Evolutionary conservation across 2,113 vertebrate genomes (phyloP), one percentile per base, ranked within the genome.

Genomic region (Daphoenositta chrysoptera): DNA sequence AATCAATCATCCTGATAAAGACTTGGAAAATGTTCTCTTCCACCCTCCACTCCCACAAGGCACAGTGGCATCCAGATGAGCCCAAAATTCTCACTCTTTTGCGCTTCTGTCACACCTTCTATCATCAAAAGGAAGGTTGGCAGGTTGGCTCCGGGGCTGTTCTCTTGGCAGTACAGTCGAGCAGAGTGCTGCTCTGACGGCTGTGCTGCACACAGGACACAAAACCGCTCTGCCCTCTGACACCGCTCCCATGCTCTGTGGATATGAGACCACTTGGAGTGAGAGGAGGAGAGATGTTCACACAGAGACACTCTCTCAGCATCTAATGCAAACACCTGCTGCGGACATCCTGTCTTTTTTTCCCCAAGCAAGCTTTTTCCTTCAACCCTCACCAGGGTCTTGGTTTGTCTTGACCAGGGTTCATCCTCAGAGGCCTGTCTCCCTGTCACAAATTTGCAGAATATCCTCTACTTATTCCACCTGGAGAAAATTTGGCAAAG

Each of bases 131-230:
- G 27, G 16, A 31, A 77, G 51, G 39, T 42, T 58, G 19, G 15
- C 57, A 58, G 14, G 24, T 19, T 24, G 57, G 24, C 14, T 81
- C 33, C 19, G 19, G 12, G 13, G 20, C 4, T 60, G 5, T 58
- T 78, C 24, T 79, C n/a, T 78, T 71, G 44, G 37, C 21, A 60
- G 2, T 30, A 33, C 11, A n/a, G 69, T 33, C 10, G 20, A 82
- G 7, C 35, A 15, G 2, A 21, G 11, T 7, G 37, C 45, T n/a
- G 10, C 42, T 66, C 64, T 30, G 39, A 31, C 16, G 35, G 24
- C 22, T 57, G 7, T 8, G 2, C 15, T 15, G 9, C 39, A 15
- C 0, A 1, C 20, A 42, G 40, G n/a, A 37, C n/a, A 63, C 4
- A 53, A 77, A 90, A 12, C 7, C 1, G 0, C n/a, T 75, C 37